Base-by-base conservation (phyloP, 1,140 invertebrate species). In the Drosophila santomea region DNA sequence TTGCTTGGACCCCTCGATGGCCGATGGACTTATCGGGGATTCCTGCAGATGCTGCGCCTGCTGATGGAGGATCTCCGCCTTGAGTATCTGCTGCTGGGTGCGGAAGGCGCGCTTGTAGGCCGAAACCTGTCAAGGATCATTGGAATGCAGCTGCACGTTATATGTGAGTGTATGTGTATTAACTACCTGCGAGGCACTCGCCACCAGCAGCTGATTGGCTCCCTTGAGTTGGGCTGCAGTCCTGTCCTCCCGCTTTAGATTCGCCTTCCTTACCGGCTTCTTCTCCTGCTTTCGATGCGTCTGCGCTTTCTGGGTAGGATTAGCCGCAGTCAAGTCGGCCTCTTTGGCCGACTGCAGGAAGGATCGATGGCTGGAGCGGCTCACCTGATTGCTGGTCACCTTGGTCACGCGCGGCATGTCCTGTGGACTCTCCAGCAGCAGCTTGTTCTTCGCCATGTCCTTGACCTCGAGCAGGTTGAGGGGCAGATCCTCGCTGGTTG, bases 181-280 rank as follows among this genome's bases (percentile, higher is more conserved):
- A 51, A 4, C n/a, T 51, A 78, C 73, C 41, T 84, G 72, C 6
- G 67, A 36, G n/a, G 72, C 73, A 38, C 73, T 85, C 17, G 81
- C 59, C 1, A 43, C 57, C 11, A 83, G 41, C 45, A 76, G 20
- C 7, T 71, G 80, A 60, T 76, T 54, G 10, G 32, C 45, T 11
- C 44, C 43, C 17, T 60, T 83, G 3, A 14, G 4, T 0, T 43
- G 2, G 12, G 14, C 2, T 28, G 71, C 52, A 41, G 43, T 20
- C 12, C 36, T n/a, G 1, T 28, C 41, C 17, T 47, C 8, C 7
- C 15, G 1, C 7, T n/a, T 5, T 20, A n/a, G 10, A 35, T 38
- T 20, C 11, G 36, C 11, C 14, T 12, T 38, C 12, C 15, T 44
- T 4, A 11, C 8, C 17, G 17, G 15, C 17, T 38, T 60, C 20